Evolutionary conservation across 2,888 invertebrate species (phyloP), one percentile per base, ranked within the genome.

Genomic region (Xestia rhomboidea): DNA sequence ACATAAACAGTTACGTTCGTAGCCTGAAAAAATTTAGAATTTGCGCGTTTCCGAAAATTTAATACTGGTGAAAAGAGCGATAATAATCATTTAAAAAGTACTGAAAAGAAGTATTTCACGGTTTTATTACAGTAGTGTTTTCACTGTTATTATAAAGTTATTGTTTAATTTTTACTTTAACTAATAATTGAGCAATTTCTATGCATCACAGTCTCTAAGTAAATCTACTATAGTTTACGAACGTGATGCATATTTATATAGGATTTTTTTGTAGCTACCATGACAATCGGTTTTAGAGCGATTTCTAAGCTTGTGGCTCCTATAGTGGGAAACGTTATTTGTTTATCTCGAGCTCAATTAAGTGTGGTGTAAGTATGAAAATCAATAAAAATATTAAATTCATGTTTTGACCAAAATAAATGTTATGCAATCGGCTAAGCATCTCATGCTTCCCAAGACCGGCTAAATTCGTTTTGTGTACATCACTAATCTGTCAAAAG

Each of bases 281-380:
- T 96, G 96, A 95, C 96, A 95, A 93, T 95, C 90, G 91, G 93
- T 84, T 91, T 95, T 92, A 91, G 93, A 90, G 88, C 90, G 73
- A 81, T 96, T 90, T 90, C 92, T 64, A 95, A 91, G 90, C 89
- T 95, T 79, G 91, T 93, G 60, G 95, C 93, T 73, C 96, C 96
- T 69, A 84, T 93, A 60, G 76, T 94, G 54, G 92, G 94, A 10
- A 95, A 94, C 92, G 89, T 92, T 84, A 73, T 95, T 91, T 94
- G 92, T 90, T 85, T 96, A 88, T 88, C 94, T 79, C 91, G 96
- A 86, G 92, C 91, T 49, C 95, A 95, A 88, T 76, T 95, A 77
- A 94, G 93, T 89, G 93, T 94, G 2, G 81, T 96, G 96, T 96
- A 90, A 93, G 96, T 95, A 21, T 68, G 60, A 60, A 78, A 77